Conservation (phyloP, 2,113 vertebrate genomes). For the Nymphicus hollandicus region DNA sequence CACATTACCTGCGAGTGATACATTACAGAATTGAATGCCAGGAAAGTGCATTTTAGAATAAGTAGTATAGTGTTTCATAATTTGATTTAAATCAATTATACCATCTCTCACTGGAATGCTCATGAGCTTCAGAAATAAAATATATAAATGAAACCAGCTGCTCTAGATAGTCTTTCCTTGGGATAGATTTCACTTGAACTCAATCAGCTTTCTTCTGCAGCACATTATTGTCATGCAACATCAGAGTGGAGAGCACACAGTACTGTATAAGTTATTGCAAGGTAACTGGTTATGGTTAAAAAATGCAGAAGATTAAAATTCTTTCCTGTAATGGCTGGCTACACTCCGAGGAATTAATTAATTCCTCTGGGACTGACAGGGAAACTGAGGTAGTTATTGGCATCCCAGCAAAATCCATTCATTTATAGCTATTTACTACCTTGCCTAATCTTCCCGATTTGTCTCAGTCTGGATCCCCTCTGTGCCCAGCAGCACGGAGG, state of each 20-base stretch:
- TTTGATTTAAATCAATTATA: slow-evolving; percentile 87
- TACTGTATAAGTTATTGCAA: slow-evolving; percentile 22
- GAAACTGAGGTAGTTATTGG: slow-evolving; percentile 62
- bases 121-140: slow-evolving; percentile 80
- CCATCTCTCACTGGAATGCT: slow-evolving; percentile 77
- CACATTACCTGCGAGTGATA: slow-evolving; percentile 70
- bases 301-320: slow-evolving; percentile 60
- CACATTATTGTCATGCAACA: slow-evolving; percentile 59
- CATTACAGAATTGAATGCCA: slow-evolving; percentile 64
- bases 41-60: slow-evolving; percentile 73
- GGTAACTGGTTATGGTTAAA: slow-evolving; percentile 31
- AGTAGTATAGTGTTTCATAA: slow-evolving; percentile 80
- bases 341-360: slow-evolving; percentile 64
- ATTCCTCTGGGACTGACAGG: slow-evolving; percentile 50
- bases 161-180: slow-evolving; percentile 68
- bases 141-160: slow-evolving; percentile 84
- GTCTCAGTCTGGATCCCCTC: slow-evolving; percentile 63
- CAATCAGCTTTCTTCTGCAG: slow-evolving; percentile 65
- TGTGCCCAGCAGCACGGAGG: slow-evolving; percentile 13
- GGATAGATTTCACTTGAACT: slow-evolving; percentile 74
- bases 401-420: slow-evolving; percentile 61
- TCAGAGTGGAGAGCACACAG: slow-evolving; percentile 55
- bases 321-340: slow-evolving; percentile 33
- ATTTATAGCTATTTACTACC: slow-evolving; percentile 72
- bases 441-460: slow-evolving; percentile 69